Base-by-base conservation (phyloP, 2,797 vertebrate species). In the Oreochromis grahami region DNA sequence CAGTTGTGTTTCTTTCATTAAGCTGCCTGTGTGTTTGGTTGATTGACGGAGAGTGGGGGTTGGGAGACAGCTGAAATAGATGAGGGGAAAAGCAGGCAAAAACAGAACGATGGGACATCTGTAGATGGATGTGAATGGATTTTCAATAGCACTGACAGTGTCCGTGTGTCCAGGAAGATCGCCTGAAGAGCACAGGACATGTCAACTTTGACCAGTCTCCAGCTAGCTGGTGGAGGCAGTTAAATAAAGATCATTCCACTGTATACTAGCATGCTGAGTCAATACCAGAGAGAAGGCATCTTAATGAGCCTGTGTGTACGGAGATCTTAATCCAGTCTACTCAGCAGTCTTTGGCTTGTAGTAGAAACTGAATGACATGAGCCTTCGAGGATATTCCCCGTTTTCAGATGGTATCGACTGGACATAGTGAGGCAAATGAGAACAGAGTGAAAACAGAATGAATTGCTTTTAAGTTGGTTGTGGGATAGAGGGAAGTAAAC, bases 301-400 rank as follows among this genome's bases (percentile, higher is more conserved):
- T 74, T 90, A 88, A 92, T 88, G 87, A 92, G 19, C 17, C 19
- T 41, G 72, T 86, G 80, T 78, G 50, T 38, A 38, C 34, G 9
- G 68, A 84, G 78, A 88, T 85, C 86, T 86, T 84, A 84, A 86
- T 91, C 87, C 82, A 26, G 92, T 76, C 88, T 1, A 85, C 84
- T 92, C 90, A 91, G 90, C 92, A 86, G 63, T 85, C 43, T 51
- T 17, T 82, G 5, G 77, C 65, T 81, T 76, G 79, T 70, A 78
- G 34, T 52, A 34, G 84, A 78, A 82, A 50, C 0, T 1, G 10
- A 72, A 45, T 19, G 53, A 50, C 60, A 36, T 8, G 2, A 29
- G 14, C 45, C n/a, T 76, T 50, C 5, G 76, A 65, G 83, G 78
- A 81, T 58, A 58, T 83, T 83, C 24, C 8, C 10, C 26, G 45